Evolutionary conservation across 1,140 invertebrate species (phyloP).

Genomic region (Pissodes strobi): DNA sequence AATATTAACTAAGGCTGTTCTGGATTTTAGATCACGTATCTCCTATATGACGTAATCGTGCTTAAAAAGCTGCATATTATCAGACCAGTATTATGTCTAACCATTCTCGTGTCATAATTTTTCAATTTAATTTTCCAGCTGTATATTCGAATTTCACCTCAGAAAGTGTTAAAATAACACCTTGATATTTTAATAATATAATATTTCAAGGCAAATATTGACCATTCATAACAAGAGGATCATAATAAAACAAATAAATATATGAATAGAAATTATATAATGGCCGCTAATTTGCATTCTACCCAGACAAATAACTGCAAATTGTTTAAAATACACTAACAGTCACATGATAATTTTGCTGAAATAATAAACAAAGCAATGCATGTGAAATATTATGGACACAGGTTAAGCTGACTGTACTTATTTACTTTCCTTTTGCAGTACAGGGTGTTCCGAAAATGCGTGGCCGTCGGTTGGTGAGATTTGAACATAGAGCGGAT

Average conservation of each 20-base stretch:
- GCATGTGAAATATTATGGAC: background rate
- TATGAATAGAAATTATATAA: conserved; percentile 12
- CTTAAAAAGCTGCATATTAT: too few relatives aligned
- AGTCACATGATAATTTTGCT: background rate
- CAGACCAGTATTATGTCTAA: too few relatives aligned
- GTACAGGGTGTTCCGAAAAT: too few relatives aligned
- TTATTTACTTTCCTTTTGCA: too few relatives aligned
- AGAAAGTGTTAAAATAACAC: background rate
- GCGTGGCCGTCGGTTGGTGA: too few relatives aligned
- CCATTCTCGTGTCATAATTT: too few relatives aligned
- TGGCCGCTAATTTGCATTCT: conserved; percentile 10
- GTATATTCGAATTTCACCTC: background rate
- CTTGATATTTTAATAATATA: conserved; percentile 17
- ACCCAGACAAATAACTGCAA: conserved; percentile 11
- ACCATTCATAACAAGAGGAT: background rate
- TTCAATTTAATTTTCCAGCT: too few relatives aligned
- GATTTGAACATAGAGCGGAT: too few relatives aligned
- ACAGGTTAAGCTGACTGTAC: background rate
- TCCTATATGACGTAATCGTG: too few relatives aligned
- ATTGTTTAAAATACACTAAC: background rate
- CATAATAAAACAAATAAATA: conserved; percentile 13
- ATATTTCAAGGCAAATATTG: conserved; percentile 13
- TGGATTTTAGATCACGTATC: too few relatives aligned
- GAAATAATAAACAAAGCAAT: conserved; percentile 9
- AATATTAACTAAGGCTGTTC: too few relatives aligned